phyloP scores from a whole-genome alignment of 2,113 vertebrate genomes.

The Phyllopteryx taeniolatus region DNA sequence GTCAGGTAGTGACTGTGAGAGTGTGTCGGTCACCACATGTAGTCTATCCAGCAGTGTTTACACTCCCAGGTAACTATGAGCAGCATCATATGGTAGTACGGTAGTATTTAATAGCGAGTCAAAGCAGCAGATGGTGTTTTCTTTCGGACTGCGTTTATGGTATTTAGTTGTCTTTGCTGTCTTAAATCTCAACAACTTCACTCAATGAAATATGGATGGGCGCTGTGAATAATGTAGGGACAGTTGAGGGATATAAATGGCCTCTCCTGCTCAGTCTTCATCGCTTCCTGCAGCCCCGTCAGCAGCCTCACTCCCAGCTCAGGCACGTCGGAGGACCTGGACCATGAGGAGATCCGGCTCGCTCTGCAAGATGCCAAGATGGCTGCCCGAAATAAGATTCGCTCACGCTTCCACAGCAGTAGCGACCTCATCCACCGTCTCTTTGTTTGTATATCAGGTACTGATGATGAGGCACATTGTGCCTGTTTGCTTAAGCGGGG shows the following conservation, averaged over 20 bases:
- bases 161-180: background rate
- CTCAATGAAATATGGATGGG: conserved; percentile 5
- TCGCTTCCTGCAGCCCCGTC: conserved; percentile 49
- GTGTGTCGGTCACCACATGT: conserved; percentile 90
- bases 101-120: background rate
- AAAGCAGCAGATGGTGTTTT: conserved; percentile 1
- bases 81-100: background rate
- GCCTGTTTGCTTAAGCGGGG: background rate
- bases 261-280: background rate
- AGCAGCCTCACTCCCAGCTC: conserved; percentile 79
- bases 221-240: conserved; percentile 7
- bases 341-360: conserved; percentile 78
- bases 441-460: conserved; percentile 98
- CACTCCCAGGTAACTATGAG: conserved; percentile 81
- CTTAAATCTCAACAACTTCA: conserved; percentile 11
- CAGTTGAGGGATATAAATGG: background rate
- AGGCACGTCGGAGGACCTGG: conserved; percentile 77
- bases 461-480: background rate
- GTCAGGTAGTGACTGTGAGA: conserved; percentile 90
- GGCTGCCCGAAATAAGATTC: conserved; percentile 87
- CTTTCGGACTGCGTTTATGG: background rate
- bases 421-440: conserved; percentile 96
- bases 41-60: conserved; percentile 89
- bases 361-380: conserved; percentile 77
- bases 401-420: conserved; percentile 92